Percentiles rank a stretch among this genome's conserved stretches.
Conservation (phyloP, 2,797 vertebrate species). For the Ara ararauna region DNA sequence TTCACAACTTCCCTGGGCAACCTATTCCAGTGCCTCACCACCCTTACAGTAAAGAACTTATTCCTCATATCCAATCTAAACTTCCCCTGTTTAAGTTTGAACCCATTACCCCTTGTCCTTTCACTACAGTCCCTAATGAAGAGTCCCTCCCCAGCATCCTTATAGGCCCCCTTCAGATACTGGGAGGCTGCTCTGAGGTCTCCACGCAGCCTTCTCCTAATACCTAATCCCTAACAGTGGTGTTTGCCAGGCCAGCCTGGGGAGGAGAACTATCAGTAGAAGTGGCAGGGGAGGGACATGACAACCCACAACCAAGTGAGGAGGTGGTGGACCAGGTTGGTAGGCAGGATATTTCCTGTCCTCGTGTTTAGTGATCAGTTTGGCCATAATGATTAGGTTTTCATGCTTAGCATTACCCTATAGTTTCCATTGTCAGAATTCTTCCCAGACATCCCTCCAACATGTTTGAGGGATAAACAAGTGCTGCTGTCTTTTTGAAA, state of each 20-base stretch:
- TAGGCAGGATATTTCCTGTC: neutral
- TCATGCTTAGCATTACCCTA: neutral
- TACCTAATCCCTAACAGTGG: neutral
- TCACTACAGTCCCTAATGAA: no score
- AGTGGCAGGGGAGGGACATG: neutral
- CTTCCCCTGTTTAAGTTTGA: no score
- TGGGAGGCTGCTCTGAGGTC: no score
- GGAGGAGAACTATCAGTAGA: neutral
- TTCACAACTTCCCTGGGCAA: no score
- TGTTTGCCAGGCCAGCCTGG: neutral
- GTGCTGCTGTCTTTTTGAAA: neutral
- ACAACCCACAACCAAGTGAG: neutral
- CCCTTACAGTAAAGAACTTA: no score
- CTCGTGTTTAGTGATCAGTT: neutral
- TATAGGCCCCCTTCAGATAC: no score
- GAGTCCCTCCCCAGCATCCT: no score
- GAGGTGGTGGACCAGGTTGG: neutral
- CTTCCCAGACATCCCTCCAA: neutral
- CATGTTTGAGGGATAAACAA: neutral
- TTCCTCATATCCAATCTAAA: no score
- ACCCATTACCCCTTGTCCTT: no score
- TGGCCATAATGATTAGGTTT: neutral
- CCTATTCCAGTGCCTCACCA: no score
- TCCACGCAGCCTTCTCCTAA: no score
- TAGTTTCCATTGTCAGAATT: neutral